These are phyloP conservation scores for Mimachlamys varia DNA, from an alignment of 2,888 invertebrate genomes.

Conservation along the genomic window DNA sequence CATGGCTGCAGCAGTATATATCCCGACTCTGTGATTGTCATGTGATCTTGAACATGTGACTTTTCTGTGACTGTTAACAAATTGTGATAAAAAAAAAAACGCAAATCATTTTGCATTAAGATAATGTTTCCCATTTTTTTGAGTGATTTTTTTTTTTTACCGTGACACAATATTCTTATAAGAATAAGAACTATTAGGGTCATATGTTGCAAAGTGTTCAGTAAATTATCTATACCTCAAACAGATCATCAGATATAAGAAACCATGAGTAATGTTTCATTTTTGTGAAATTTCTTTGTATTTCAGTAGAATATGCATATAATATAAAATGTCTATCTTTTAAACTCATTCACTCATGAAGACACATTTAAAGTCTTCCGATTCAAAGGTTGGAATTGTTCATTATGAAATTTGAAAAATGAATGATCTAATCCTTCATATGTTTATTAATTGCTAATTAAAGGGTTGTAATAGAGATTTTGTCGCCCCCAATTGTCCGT, in stretches of 20 bases:
- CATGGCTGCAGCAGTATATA: background rate
- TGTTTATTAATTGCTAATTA: background rate
- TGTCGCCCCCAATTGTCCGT: too few species aligned
- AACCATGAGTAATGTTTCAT: too few species aligned
- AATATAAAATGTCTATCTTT: background rate
- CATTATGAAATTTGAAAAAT: too few species aligned
- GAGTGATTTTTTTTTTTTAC: background rate
- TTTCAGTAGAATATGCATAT: background rate
- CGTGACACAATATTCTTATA: background rate
- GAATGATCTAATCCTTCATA: background rate
- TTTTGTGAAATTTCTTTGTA: too few species aligned
- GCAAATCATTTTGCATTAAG: background rate
- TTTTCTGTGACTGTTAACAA: background rate
- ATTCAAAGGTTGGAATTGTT: too few species aligned
- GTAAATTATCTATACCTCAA: background rate
- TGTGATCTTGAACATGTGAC: background rate
- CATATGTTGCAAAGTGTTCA: background rate
- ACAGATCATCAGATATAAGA: background rate
- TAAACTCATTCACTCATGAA: too few species aligned
- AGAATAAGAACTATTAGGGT: background rate
- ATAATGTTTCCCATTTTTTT: background rate
- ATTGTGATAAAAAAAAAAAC: background rate
- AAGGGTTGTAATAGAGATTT: background rate
- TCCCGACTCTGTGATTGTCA: background rate
- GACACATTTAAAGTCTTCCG: too few species aligned